phyloP scores from a whole-genome alignment of 2,797 vertebrate genomes.

The Anguilla megastoma region DNA sequence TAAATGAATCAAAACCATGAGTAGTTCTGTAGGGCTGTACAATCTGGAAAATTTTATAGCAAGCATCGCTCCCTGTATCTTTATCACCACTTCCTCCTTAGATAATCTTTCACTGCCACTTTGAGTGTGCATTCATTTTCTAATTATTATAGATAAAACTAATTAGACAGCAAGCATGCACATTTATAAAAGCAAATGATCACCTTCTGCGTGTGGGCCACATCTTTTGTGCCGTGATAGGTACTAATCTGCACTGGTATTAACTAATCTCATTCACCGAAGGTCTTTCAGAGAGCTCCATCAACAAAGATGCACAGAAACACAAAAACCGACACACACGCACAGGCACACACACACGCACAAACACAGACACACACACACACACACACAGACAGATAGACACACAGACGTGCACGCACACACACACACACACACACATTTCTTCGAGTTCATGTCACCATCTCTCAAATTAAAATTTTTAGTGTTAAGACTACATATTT shows the following conservation, averaged over 20 bases:
- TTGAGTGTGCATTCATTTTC: not conserved
- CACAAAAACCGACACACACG: not conserved
- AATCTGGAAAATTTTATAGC: not conserved
- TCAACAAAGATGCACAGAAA: not conserved
- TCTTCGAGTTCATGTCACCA: not conserved
- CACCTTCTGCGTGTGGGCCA: not conserved
- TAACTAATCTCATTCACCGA: not conserved
- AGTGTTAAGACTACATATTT: not conserved
- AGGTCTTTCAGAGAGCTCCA: not conserved
- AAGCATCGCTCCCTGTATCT: not conserved
- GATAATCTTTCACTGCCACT: not conserved
- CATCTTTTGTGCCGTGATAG: not conserved
- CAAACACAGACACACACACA: no score
- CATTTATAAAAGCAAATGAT: conserved; percentile 2
- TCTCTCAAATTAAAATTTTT: not conserved
- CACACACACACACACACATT: not conserved
- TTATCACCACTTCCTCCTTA: not conserved
- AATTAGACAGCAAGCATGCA: not conserved
- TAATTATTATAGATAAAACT: conserved; percentile 10
- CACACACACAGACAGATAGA: not conserved
- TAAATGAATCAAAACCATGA: not conserved
- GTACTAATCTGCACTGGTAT: not conserved
- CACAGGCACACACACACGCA: not conserved
- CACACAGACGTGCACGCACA: no score
- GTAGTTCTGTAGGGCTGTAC: not conserved